Base-by-base conservation (phyloP, 1,140 invertebrate genomes). In the Samia ricini region DNA sequence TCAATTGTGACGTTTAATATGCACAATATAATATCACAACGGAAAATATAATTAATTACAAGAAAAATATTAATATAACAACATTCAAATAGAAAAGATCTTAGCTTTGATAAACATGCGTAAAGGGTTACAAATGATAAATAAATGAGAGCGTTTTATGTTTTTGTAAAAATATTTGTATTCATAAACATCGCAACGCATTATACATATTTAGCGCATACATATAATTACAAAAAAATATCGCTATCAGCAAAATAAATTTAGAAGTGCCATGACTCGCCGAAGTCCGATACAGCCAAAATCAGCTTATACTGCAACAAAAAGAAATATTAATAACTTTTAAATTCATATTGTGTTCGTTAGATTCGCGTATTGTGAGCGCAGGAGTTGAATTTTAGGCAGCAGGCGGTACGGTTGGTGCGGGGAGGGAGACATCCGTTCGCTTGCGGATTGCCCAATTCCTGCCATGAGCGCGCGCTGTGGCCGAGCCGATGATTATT, bases 381-480 rank as follows among this genome's bases (percentile, higher is more conserved):
- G 72, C 72, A 76, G 69, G 73, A 81, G 72, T 81, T 79, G 61
- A 81, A 77, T 76, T 82, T 78, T 81, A 75, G 76, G 75, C 74
- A 72, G 61, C 66, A 56, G 55, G 50, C n/a, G 60, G 60, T 19
- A 36, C 59, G 67, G 64, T 68, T 33, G 56, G 64, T 49, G 68
- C 50, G 63, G 55, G 68, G 64, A 67, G 66, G 68, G 62, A n/a
- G n/a, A 73, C 65, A 81, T 82, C 80, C 81, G 81, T 68, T 76
- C 78, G 72, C 76, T 80, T 66, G 79, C 79, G 75, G 74, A 85
- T 89, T 88, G 83, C 83, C 83, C 83, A 88, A 86, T 86, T 82
- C 78, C 74, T 75, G 78, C 77, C 72, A 67, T 72, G 72, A 65
- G 69, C 15, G 12, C 4, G 33, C 33, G 33, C 33, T 15, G 33